Conservation (phyloP, 1,140 invertebrate species). For the Temnothorax curvispinosus region DNA sequence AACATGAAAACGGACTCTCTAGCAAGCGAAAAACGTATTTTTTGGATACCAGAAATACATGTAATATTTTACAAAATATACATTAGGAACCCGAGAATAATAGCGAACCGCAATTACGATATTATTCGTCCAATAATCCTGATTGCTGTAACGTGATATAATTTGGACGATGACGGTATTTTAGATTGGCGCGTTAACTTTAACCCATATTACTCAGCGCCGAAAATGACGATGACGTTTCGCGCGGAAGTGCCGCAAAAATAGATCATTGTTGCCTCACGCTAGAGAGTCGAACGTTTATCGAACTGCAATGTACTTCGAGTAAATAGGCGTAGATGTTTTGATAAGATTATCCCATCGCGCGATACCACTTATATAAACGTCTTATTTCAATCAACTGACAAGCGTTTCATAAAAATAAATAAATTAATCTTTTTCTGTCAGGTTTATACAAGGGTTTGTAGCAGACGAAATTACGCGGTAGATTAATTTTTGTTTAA, state of each 20-base stretch:
- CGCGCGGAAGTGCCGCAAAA: not conserved
- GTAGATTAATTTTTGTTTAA: not conserved
- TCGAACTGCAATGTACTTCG: too few species aligned
- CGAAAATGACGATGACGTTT: slow-evolving; percentile 41
- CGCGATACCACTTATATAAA: not conserved
- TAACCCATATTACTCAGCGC: not conserved
- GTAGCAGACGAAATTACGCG: not conserved
- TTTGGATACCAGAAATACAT: not conserved
- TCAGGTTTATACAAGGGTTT: not conserved
- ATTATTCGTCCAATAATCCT: not conserved
- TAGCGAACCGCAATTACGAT: not conserved
- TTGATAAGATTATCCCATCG: slow-evolving; percentile 8
- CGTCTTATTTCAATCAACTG: not conserved
- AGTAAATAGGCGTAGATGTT: not conserved
- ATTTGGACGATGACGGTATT: not conserved
- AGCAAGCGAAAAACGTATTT: slow-evolving; percentile 29
- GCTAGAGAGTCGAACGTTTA: not conserved
- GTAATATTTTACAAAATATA: not conserved
- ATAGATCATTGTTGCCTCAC: slow-evolving; percentile 28
- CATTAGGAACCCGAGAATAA: not conserved
- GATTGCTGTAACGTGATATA: not conserved
- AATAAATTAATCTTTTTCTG: not conserved
- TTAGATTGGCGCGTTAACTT: not conserved
- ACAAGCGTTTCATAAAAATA: not conserved
- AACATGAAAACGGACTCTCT: slow-evolving; percentile 66